A percentile compares a stretch with the other conserved stretches of the same genome.
phyloP scores from a whole-genome alignment of 2,113 vertebrate genomes.

The Dolichallabes microphthalmus region DNA sequence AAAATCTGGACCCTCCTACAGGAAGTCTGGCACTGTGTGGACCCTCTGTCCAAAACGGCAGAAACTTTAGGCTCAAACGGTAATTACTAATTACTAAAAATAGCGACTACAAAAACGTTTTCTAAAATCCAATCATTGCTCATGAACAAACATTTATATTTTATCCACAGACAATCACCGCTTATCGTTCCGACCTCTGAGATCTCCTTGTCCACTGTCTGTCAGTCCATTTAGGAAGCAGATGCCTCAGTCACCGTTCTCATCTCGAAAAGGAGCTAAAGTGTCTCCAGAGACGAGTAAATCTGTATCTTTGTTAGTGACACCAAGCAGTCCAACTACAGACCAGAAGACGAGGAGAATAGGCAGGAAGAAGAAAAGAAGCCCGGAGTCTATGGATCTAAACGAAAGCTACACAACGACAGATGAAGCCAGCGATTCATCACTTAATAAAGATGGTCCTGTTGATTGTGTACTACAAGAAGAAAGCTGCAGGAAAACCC shows the following conservation, averaged over 20 bases:
- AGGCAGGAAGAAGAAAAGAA: constrained; percentile 41
- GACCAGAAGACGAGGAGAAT: neutral
- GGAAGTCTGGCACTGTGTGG: constrained; percentile 86
- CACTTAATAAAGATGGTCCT: constrained; percentile 17
- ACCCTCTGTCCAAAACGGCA: constrained; percentile 57
- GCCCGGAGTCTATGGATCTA: neutral
- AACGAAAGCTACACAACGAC: neutral
- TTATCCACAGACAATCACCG: constrained; percentile 15
- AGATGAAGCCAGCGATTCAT: neutral
- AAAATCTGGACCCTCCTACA: constrained; percentile 82
- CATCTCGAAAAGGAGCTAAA: neutral
- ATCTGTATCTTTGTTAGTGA: neutral
- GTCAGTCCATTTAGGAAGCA: constrained; percentile 15
- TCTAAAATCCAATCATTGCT: neutral
- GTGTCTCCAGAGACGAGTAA: neutral
- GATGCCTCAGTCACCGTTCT: neutral
- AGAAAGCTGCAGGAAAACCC: neutral
- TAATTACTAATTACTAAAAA: constrained; percentile 36
- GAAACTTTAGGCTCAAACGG: constrained; percentile 46
- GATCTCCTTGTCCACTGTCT: neutral
- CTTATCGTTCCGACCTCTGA: neutral
- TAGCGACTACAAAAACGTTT: neutral
- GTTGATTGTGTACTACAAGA: neutral
- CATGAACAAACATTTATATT: neutral
- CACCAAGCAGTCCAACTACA: neutral